Conservation (phyloP, 2,888 invertebrate species). For the Hypercompe scribonia region DNA sequence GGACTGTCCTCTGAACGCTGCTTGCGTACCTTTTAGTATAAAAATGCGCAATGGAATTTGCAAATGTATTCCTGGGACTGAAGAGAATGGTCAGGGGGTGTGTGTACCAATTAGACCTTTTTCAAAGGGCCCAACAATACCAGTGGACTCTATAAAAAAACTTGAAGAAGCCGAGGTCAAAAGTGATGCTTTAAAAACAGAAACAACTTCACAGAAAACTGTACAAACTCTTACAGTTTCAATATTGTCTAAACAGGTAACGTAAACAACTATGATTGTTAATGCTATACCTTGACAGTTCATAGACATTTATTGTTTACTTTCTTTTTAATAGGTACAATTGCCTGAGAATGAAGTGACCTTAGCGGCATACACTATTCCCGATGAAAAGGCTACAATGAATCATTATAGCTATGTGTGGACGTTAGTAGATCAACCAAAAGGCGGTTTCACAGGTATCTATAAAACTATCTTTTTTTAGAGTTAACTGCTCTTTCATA, state of each 20-base stretch:
- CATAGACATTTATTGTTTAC: background rate
- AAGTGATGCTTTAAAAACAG: conserved; percentile 62
- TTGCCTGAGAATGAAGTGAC: conserved; percentile 95
- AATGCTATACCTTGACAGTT: too few relatives aligned
- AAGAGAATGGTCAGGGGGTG: conserved; percentile 73
- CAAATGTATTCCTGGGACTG: conserved; percentile 89
- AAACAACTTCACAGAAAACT: conserved; percentile 80
- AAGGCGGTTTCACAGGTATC: conserved; percentile 88
- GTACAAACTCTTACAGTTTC: conserved; percentile 91
- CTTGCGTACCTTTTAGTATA: conserved; percentile 86
- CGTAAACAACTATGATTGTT: background rate
- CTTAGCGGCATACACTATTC: conserved; percentile 93
- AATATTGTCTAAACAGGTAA: conserved; percentile 91
- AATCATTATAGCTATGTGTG: conserved; percentile 95
- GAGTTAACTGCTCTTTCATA: background rate
- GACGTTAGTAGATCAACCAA: conserved; percentile 94
- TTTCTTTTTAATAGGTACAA: conserved; percentile 68
- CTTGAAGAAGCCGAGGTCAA: conserved; percentile 65
- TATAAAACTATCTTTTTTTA: background rate
- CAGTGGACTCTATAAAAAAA: conserved; percentile 72
- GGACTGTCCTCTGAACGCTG: conserved; percentile 89
- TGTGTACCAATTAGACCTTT: conserved; percentile 73
- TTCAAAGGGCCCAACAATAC: conserved; percentile 76
- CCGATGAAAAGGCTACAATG: conserved; percentile 90
- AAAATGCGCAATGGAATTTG: conserved; percentile 90